Evolutionary conservation across 2,113 vertebrate species (phyloP).

Genomic region (Mobula hypostoma): DNA sequence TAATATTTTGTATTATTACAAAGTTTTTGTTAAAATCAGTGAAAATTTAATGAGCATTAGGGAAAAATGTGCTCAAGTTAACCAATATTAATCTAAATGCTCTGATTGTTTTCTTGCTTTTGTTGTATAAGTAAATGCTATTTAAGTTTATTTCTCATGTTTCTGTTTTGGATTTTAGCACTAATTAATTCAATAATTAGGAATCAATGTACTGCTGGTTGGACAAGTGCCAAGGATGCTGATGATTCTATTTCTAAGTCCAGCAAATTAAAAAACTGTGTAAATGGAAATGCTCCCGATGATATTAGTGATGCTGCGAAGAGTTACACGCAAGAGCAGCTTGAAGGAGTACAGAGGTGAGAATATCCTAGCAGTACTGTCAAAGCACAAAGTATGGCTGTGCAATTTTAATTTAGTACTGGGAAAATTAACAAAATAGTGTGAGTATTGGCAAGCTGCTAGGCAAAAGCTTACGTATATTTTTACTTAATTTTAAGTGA

Average conservation of each 20-base stretch:
- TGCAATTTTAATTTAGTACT: not conserved
- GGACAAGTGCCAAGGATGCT: slow-evolving; percentile 50
- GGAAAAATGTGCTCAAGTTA: not conserved
- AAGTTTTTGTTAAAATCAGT: not conserved
- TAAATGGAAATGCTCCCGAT: slow-evolving; percentile 50
- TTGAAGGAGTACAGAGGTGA: slow-evolving; percentile 81
- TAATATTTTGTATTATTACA: not conserved
- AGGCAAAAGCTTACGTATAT: not conserved
- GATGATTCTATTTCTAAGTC: slow-evolving; percentile 44
- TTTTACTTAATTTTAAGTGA: not conserved
- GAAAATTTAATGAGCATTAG: not conserved
- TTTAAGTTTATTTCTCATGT: not conserved
- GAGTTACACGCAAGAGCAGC: slow-evolving; percentile 79
- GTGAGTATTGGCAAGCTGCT: not conserved
- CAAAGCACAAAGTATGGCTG: not conserved
- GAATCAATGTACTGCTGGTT: slow-evolving; percentile 59
- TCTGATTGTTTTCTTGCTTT: not conserved
- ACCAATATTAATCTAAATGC: not conserved
- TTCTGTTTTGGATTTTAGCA: slow-evolving; percentile 52
- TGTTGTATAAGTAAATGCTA: not conserved
- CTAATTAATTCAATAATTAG: slow-evolving; percentile 74
- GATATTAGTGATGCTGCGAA: slow-evolving; percentile 53
- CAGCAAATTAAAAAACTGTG: slow-evolving; percentile 56
- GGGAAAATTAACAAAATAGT: not conserved
- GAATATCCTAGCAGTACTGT: not conserved